Conservation (phyloP, 1,140 invertebrate genomes). For the Ceratina calcarata region DNA sequence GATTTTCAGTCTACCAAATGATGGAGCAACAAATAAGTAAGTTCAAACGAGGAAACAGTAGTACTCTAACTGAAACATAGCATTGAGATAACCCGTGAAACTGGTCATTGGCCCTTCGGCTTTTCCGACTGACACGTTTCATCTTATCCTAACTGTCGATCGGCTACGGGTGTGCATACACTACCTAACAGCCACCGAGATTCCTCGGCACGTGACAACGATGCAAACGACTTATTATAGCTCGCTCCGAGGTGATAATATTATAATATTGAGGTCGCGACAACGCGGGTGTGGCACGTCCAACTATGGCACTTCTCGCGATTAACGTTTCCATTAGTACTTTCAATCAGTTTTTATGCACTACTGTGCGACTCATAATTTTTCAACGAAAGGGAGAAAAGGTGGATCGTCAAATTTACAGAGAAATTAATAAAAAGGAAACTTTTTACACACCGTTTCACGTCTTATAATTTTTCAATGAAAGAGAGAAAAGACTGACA, state of each 20-base stretch:
- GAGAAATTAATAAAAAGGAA: too few species aligned
- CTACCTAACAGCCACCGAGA: constrained; percentile 13
- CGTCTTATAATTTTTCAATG: too few species aligned
- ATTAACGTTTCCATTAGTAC: background rate
- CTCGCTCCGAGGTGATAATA: constrained; percentile 59
- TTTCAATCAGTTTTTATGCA: too few species aligned
- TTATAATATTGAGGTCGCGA: constrained; percentile 62
- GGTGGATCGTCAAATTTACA: too few species aligned
- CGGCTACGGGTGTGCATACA: constrained; percentile 27
- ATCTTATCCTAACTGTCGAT: constrained; percentile 55
- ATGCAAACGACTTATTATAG: constrained; percentile 65
- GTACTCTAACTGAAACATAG: too few species aligned
- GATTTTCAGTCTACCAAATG: background rate
- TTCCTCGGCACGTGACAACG: constrained; percentile 56
- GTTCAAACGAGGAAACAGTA: too few species aligned
- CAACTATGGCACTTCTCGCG: constrained; percentile 11
- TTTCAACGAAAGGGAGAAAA: too few species aligned
- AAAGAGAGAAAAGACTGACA: too few species aligned
- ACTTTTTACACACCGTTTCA: too few species aligned
- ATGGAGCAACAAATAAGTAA: too few species aligned
- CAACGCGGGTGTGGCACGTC: constrained; percentile 39
- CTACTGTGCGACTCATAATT: too few species aligned
- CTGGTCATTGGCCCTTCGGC: constrained; percentile 47
- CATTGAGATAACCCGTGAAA: constrained; percentile 27
- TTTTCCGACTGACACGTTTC: constrained; percentile 53